Percentiles rank a stretch among this genome's conserved stretches.
phyloP scores from a whole-genome alignment of 2,797 vertebrate genomes.

The Podarcis siculus region DNA sequence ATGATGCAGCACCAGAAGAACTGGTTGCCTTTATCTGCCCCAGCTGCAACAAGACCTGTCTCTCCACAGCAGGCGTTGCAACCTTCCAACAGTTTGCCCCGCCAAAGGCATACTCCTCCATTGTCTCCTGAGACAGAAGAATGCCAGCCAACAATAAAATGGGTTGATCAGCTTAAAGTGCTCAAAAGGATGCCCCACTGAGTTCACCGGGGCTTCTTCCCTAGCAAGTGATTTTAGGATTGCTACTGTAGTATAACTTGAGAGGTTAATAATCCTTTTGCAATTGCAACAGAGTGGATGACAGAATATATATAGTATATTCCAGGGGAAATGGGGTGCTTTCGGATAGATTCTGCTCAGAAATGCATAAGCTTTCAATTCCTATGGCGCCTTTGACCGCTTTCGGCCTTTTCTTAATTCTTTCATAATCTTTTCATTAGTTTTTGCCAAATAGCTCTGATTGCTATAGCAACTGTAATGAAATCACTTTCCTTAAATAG shows the following conservation, averaged over 20 bases:
- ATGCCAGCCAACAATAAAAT: no score
- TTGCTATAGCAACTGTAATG: slow-evolving; percentile 72
- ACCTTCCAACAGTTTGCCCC: no score
- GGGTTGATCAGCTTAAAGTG: not conserved
- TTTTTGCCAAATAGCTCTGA: slow-evolving; percentile 63
- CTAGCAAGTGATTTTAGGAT: not conserved
- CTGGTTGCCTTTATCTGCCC: no score
- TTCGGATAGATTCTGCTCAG: slow-evolving; percentile 55
- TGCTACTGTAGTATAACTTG: not conserved
- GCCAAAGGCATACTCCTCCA: no score
- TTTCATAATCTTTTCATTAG: slow-evolving; percentile 66
- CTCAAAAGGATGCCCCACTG: not conserved
- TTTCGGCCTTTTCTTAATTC: slow-evolving; percentile 55
- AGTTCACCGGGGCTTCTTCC: not conserved
- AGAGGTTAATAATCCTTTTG: slow-evolving; percentile 44
- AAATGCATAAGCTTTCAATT: slow-evolving; percentile 62
- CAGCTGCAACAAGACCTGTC: no score
- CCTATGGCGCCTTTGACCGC: slow-evolving; percentile 38
- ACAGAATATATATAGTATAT: slow-evolving; percentile 68
- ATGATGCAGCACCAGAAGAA: no score
- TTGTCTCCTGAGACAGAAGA: no score
- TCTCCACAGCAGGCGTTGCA: no score
- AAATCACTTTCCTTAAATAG: slow-evolving; percentile 71
- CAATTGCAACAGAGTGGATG: slow-evolving; percentile 1
- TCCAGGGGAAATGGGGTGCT: slow-evolving; percentile 66